Conservation (phyloP, 2,113 vertebrate genomes). For the Rhagologus leucostigma region DNA sequence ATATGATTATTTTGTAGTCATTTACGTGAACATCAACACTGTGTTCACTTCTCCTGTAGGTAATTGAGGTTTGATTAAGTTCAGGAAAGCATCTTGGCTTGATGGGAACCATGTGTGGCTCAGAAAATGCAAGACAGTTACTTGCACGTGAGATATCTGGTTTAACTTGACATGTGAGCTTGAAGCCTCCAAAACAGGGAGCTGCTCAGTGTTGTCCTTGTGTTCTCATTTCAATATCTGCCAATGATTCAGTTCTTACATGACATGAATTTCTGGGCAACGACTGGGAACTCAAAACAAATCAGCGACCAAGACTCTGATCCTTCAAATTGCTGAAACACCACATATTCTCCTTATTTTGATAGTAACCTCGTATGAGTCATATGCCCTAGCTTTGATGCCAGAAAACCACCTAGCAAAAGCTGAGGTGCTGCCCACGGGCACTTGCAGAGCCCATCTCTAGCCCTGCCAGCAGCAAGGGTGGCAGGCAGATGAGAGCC, state of each 20-base stretch:
- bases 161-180: not conserved
- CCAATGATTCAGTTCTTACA: not conserved
- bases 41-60: not conserved
- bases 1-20: not conserved
- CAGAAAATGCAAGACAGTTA: not conserved
- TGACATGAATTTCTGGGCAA: not conserved
- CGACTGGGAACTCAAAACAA: not conserved
- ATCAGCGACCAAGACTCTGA: not conserved
- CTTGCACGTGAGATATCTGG: not conserved
- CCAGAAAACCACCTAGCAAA: not conserved
- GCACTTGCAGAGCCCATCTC: accelerated
- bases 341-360: not conserved
- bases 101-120: accelerated
- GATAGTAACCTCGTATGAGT: not conserved
- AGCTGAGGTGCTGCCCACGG: not conserved
- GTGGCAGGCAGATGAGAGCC: not conserved
- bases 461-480: not conserved
- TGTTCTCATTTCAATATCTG: not conserved
- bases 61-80: not conserved
- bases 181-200: not conserved
- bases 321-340: not conserved
- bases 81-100: not conserved
- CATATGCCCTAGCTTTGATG: not conserved
- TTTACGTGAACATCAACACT: not conserved
- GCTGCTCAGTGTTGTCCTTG: not conserved